Percentiles rank a stretch among this genome's conserved stretches.
Evolutionary conservation across 2,888 invertebrate species (phyloP).

Genomic region (Pachliopta kotzebuea): DNA sequence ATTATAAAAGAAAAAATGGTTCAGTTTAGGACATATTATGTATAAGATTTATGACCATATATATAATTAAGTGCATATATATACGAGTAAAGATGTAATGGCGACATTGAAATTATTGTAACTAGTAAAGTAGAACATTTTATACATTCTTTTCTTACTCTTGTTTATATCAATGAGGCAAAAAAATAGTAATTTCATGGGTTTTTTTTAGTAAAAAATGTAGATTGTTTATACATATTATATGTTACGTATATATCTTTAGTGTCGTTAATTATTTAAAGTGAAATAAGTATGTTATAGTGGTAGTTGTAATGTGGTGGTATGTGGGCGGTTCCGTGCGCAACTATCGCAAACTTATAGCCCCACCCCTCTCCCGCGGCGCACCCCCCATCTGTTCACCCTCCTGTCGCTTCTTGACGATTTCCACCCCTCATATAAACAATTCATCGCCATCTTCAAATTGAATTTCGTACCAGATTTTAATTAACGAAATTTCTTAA

Average conservation of each 20-base stretch:
- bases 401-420: slow-evolving; percentile 23
- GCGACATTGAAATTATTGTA: no score
- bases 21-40: no score
- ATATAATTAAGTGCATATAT: no score
- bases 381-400: slow-evolving; percentile 7
- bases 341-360: slow-evolving; percentile 32
- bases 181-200: no score
- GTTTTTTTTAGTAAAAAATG: neutral
- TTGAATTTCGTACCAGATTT: slow-evolving; percentile 22
- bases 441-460: slow-evolving; percentile 29
- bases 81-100: no score
- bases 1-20: no score
- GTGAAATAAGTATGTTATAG: slow-evolving; percentile 7
- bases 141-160: no score
- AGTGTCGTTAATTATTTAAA: neutral
- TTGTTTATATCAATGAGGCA: no score
- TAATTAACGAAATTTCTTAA: slow-evolving; percentile 1
- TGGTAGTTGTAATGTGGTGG: slow-evolving; percentile 9
- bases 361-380: slow-evolving; percentile 25
- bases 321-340: slow-evolving; percentile 25
- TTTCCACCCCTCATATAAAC: slow-evolving; percentile 25
- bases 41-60: no score
- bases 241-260: neutral
- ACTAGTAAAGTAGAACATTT: no score
- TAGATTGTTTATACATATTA: neutral